These are phyloP conservation scores for Apodemia duryi DNA, from an alignment of 2,888 invertebrate genomes.

Conservation along the genomic window DNA sequence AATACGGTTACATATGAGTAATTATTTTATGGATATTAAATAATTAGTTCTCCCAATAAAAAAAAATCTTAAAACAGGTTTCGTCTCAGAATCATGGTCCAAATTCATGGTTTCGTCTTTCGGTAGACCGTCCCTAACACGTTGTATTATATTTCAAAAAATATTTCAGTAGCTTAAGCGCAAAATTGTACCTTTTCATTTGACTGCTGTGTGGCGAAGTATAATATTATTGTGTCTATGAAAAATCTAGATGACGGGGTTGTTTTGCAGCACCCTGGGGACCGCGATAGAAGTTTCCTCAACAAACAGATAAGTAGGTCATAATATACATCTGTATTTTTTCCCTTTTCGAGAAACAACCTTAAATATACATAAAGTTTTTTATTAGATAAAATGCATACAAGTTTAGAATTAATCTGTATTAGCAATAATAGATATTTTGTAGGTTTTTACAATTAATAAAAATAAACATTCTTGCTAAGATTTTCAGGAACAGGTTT, in stretches of 20 bases:
- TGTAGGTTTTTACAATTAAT: too few relatives aligned
- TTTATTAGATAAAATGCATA: background rate
- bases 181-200: background rate
- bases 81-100: too few relatives aligned
- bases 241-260: background rate
- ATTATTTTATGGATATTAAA: too few relatives aligned
- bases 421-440: background rate
- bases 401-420: background rate
- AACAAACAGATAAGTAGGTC: conserved; percentile 12
- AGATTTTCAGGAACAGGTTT: too few relatives aligned
- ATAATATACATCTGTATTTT: conserved; percentile 13
- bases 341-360: conserved; percentile 5
- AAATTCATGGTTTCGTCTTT: too few relatives aligned
- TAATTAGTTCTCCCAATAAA: too few relatives aligned
- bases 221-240: background rate
- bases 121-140: too few relatives aligned
- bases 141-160: too few relatives aligned
- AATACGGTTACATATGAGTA: too few relatives aligned
- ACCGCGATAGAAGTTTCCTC: conserved; percentile 1
- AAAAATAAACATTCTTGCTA: too few relatives aligned
- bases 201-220: background rate
- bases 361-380: background rate
- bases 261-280: background rate
- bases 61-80: too few relatives aligned
- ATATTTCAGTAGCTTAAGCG: too few relatives aligned